Evolutionary conservation across 2,888 invertebrate species (phyloP), one percentile per base, ranked within the genome.

Genomic region (Augochlorella aurata): DNA sequence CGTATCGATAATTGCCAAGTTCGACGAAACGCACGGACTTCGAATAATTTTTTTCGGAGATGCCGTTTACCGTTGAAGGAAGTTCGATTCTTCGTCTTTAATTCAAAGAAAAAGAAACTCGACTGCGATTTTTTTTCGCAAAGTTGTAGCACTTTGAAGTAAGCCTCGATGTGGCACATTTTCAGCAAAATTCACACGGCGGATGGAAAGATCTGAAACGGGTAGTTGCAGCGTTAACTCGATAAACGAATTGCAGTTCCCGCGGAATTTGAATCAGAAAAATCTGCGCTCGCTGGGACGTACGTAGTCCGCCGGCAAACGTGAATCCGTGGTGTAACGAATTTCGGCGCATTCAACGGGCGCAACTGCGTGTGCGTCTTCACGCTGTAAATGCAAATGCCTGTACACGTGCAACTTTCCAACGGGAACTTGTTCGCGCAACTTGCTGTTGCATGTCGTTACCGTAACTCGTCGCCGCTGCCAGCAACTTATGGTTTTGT

Each of bases 401-500:
- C 8, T 18, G 61, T 61, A 3, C 29, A 29, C 16, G 16, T 8
- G 29, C 61, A 29, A 16, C 61, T 29, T 61, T 61, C 61, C 61
- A 16, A 38, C 29, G 0, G 29, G 16, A 29, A 61, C 29, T 61
- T 61, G 61, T 29, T 16, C 61, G 24, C 14, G 61, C 16, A 61
- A 61, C 61, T 29, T 61, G 61, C 16, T 29, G 2, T 61, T 18
- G 29, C 61, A 61, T 61, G 24, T 61, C 29, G 61, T 61, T 61
- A 61, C 16, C 29, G 61, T 61, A 61, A 61, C 61, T 61, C 54
- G 54, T 58, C 54, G 61, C 61, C 24, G 29, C 29, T 14, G 24
- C 16, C 29, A 16, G 61, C 61, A 29, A 61, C 61, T 61, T 29
- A 29, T 16, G 16, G 16, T 61, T 61, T 61, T 61, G 29, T 18